phyloP scores from a whole-genome alignment of 2,888 invertebrate genomes.

The Coenonympha glycerion region DNA sequence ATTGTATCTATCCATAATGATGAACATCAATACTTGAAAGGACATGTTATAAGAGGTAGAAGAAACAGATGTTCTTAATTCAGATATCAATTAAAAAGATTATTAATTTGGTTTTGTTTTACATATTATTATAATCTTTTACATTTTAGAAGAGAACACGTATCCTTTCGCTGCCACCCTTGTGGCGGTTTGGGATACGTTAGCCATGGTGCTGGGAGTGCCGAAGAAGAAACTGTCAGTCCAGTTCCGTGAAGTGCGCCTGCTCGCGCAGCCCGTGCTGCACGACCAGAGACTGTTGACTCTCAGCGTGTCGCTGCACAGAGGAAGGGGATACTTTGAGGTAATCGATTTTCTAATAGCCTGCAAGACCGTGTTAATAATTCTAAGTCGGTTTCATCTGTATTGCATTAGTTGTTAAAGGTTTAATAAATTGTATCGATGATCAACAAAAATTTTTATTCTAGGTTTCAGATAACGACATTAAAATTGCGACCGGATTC shows the following conservation, averaged over 20 bases:
- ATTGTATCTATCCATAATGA: slow-evolving; percentile 41
- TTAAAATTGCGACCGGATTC: slow-evolving; percentile 38
- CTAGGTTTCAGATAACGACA: slow-evolving; percentile 39
- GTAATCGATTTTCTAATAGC: too few species aligned
- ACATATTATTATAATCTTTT: neutral
- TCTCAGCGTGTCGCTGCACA: slow-evolving; percentile 75
- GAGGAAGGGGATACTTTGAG: slow-evolving; percentile 78
- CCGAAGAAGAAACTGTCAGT: slow-evolving; percentile 79
- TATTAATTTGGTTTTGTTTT: too few species aligned
- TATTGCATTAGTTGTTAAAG: too few species aligned
- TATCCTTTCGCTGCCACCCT: slow-evolving; percentile 87
- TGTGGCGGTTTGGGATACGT: slow-evolving; percentile 81
- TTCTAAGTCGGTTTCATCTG: too few species aligned
- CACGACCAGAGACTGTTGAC: slow-evolving; percentile 68
- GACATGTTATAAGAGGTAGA: slow-evolving; percentile 45
- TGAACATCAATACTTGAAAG: slow-evolving; percentile 42
- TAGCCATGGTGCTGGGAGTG: slow-evolving; percentile 74
- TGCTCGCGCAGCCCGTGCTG: slow-evolving; percentile 76
- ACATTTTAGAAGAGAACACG: slow-evolving; percentile 74
- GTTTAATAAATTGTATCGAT: too few species aligned
- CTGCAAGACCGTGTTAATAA: too few species aligned
- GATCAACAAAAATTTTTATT: too few species aligned
- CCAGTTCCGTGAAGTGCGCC: slow-evolving; percentile 79
- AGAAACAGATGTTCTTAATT: too few species aligned
- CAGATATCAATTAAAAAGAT: too few species aligned